Conservation (phyloP, 2,113 vertebrate genomes). For the Emberiza fucata region DNA sequence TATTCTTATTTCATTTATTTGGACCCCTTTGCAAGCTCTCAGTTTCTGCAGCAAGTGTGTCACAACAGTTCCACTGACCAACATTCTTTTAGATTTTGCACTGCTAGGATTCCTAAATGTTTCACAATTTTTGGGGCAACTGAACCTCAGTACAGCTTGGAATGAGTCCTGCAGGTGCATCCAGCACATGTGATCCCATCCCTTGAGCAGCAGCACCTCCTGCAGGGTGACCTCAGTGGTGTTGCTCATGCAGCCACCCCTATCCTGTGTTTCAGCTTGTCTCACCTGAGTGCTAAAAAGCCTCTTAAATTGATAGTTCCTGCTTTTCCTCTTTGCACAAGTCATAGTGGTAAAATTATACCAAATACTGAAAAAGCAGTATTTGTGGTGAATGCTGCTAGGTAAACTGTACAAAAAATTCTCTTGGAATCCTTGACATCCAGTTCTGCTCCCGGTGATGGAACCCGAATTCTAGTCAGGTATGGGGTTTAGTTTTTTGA, state of each 20-base stretch:
- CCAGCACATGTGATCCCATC: fast-evolving
- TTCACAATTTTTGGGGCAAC: neutral
- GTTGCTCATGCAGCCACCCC: fast-evolving
- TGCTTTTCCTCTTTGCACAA: neutral
- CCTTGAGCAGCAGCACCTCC: neutral
- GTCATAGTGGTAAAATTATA: neutral
- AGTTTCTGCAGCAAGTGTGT: neutral
- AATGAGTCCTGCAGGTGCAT: neutral
- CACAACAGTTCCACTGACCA: neutral
- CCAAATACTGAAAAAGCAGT: neutral
- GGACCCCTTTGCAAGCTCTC: neutral
- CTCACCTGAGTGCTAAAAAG: neutral
- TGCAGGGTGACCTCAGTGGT: fast-evolving
- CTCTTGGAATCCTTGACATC: neutral
- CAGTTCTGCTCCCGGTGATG: neutral
- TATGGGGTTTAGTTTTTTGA: neutral
- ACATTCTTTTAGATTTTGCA: neutral
- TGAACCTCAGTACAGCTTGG: neutral
- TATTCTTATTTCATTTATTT: neutral
- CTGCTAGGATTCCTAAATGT: neutral
- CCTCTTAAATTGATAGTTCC: neutral
- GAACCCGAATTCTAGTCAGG: neutral
- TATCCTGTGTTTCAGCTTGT: neutral
- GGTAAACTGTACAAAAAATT: neutral
- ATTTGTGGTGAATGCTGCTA: neutral